phyloP scores from a whole-genome alignment of 2,888 invertebrate genomes.

The Brachyptera risi region DNA sequence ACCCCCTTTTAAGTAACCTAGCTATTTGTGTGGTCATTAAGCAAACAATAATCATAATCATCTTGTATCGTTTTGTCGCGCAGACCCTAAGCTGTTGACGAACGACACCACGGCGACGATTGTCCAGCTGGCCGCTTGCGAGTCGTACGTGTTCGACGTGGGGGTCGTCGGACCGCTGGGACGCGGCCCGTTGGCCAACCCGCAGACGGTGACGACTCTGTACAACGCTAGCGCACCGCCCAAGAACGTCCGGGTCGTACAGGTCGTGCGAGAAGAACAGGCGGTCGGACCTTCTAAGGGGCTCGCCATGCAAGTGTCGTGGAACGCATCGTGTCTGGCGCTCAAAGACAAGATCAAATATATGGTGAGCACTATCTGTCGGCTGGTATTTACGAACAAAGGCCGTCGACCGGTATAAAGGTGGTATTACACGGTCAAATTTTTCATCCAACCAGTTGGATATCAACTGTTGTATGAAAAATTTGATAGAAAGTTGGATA shows the following conservation, averaged over 20 bases:
- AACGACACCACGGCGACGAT: constrained; percentile 54
- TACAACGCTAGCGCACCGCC: constrained; percentile 64
- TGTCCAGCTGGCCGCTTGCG: constrained; percentile 64
- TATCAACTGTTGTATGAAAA: too few relatives aligned
- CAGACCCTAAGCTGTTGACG: constrained; percentile 50
- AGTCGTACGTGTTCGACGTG: constrained; percentile 67
- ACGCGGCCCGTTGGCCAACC: constrained; percentile 58
- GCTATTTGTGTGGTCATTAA: too few relatives aligned
- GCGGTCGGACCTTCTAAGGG: constrained; percentile 38
- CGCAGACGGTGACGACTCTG: constrained; percentile 54
- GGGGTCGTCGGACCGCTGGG: constrained; percentile 62
- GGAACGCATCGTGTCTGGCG: constrained; percentile 67
- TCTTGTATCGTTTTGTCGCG: constrained; percentile 30
- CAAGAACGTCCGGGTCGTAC: constrained; percentile 55
- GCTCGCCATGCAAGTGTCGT: constrained; percentile 56
- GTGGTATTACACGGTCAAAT: too few relatives aligned
- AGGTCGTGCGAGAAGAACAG: constrained; percentile 39
- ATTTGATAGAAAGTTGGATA: too few relatives aligned
- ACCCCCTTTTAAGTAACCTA: too few relatives aligned
- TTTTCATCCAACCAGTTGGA: too few relatives aligned
- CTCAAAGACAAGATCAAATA: constrained; percentile 52
- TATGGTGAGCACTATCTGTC: constrained; percentile 49
- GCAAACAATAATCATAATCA: too few relatives aligned
- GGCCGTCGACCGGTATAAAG: too few relatives aligned
- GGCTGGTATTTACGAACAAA: background rate